Percentiles rank a stretch among this genome's conserved stretches.
Conservation (phyloP, 2,888 invertebrate species). For the Caenorhabditis sinica region DNA sequence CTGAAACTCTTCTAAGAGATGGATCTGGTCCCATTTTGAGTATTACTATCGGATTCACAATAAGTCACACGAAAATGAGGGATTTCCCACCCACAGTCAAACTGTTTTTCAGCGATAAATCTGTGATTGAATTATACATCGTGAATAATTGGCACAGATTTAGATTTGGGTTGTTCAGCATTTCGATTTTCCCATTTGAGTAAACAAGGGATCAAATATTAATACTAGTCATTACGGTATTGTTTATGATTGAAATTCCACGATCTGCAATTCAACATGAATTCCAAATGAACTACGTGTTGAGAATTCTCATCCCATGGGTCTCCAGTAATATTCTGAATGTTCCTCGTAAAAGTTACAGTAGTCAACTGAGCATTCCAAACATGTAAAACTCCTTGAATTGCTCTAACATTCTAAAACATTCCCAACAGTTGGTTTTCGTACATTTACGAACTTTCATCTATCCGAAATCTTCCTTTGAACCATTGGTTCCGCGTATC, state of each 20-base stretch:
- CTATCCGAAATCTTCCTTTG: constrained; percentile 35
- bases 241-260: constrained; percentile 32
- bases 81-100: constrained; percentile 53
- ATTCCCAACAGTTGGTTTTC: neutral
- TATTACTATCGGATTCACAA: constrained; percentile 23
- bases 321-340: constrained; percentile 33
- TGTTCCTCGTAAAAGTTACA: constrained; percentile 3
- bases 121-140: constrained; percentile 27
- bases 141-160: constrained; percentile 21
- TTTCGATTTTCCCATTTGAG: constrained; percentile 22
- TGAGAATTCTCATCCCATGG: constrained; percentile 1
- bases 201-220: constrained; percentile 9
- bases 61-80: constrained; percentile 4
- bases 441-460: constrained; percentile 18
- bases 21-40: too few relatives aligned
- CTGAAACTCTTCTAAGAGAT: constrained; percentile 3
- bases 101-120: constrained; percentile 13
- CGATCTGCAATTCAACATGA: too few relatives aligned
- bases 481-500: too few relatives aligned
- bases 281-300: constrained; percentile 18
- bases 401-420: constrained; percentile 9
- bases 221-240: constrained; percentile 10
- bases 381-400: constrained; percentile 41
- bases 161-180: constrained; percentile 27
- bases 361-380: constrained; percentile 31